Base-by-base conservation (phyloP, 2,113 vertebrate genomes). In the Ophiodon elongatus region DNA sequence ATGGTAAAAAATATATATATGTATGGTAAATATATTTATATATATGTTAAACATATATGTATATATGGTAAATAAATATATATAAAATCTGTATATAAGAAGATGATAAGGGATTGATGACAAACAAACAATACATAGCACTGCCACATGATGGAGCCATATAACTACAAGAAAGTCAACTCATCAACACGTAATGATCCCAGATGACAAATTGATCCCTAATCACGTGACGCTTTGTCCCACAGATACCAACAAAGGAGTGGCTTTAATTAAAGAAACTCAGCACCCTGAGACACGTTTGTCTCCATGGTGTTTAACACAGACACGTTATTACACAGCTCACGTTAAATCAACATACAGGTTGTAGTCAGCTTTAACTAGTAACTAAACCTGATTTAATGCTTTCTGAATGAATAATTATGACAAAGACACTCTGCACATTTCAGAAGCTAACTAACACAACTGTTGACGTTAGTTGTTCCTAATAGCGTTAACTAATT, bases 141-240 rank as follows among this genome's bases (percentile, higher is more conserved):
- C 13, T 45, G 71, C 63, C 72, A 82, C 75, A 43, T 0, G 76
- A 41, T 62, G 71, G 66, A 41, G 82, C 56, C 19, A 65, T 23
- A 33, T 23, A 1, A 33, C 31, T 14, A 23, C 59, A 63, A 27
- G 2, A 79, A 39, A 47, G 73, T 25, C 6, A 75, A 67, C 23
- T 9, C 37, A 39, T 27, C 7, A 76, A 69, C n/a, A 52, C 45
- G 19, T 45, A 45, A 19, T 47, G 17, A 64, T 29, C 19, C 3
- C 50, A 52, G 21, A 52, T 23, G 23, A 52, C 35, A n/a, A 27
- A 15, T 2, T 33, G n/a, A 57, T 3, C 17, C 2, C 1, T 25
- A 47, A 17, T 47, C 4, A 23, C 2, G 17, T 19, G 21, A 50
- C 45, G 45, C 45, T 50, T 50, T 21, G 5, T 37, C 7, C 19